These are phyloP conservation scores for Tetranychus truncatus DNA, from an alignment of 2,888 invertebrate species.

Conservation along the genomic window DNA sequence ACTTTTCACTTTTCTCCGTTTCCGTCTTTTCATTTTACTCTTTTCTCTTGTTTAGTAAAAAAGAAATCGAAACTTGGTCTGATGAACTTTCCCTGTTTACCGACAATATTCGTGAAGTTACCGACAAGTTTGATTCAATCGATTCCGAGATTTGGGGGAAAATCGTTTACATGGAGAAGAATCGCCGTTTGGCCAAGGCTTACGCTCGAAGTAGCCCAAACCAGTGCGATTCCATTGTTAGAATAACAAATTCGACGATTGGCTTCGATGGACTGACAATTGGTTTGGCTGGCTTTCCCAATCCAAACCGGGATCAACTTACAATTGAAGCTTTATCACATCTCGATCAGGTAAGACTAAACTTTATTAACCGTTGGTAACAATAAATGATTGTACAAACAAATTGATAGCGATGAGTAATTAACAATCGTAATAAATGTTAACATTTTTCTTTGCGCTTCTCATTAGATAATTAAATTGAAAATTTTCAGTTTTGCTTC, in stretches of 20 bases:
- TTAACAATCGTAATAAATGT: too few species aligned
- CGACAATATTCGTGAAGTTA: background rate
- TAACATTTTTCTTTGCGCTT: too few species aligned
- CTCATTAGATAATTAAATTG: background rate
- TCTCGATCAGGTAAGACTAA: background rate
- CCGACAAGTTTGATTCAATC: background rate
- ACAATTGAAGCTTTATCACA: background rate
- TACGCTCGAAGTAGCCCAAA: constrained; percentile 1
- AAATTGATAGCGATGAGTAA: too few species aligned
- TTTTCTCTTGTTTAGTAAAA: background rate
- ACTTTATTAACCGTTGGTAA: background rate
- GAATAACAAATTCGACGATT: background rate
- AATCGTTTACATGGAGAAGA: constrained; percentile 2
- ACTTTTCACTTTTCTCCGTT: background rate
- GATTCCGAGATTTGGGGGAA: constrained; percentile 7
- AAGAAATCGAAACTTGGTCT: background rate
- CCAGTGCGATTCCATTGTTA: background rate
- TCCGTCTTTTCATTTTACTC: background rate
- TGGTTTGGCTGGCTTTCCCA: background rate
- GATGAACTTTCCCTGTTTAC: background rate
- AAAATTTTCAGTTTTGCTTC: background rate
- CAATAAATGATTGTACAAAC: background rate
- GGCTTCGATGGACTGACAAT: background rate
- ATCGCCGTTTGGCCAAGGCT: constrained; percentile 4
- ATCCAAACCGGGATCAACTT: background rate